Evolutionary conservation across 2,113 vertebrate genomes (phyloP).

Genomic region (Irena cyanogastra): DNA sequence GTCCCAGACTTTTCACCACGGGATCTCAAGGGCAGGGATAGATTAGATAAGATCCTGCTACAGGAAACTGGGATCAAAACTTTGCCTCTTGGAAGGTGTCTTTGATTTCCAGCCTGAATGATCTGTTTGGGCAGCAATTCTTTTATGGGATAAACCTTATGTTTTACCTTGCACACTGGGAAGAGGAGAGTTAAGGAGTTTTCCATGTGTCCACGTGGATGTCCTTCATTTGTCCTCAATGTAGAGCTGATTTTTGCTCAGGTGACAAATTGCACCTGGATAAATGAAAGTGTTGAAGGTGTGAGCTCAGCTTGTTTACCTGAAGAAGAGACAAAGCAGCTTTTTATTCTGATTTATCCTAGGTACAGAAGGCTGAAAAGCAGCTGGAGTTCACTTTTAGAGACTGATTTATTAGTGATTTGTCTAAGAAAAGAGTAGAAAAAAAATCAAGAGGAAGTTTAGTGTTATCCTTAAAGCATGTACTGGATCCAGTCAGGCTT

Average conservation of each 20-base stretch:
- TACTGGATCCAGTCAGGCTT: neutral
- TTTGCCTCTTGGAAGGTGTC: neutral
- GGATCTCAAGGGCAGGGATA: neutral
- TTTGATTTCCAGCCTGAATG: neutral
- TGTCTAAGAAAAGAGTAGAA: neutral
- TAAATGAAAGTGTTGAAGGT: neutral
- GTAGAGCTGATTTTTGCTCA: neutral
- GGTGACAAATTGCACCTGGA: neutral
- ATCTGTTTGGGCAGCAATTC: neutral
- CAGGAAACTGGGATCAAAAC: neutral
- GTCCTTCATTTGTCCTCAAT: neutral
- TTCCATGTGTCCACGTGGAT: rapidly evolving
- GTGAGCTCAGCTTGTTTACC: neutral
- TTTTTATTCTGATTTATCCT: neutral
- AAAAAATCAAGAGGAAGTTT: neutral
- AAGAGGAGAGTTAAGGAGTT: neutral
- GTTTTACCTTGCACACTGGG: neutral
- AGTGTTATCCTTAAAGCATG: neutral
- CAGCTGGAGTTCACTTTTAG: neutral
- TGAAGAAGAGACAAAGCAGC: neutral
- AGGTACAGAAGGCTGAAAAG: neutral
- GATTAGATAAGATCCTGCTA: neutral
- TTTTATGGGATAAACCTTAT: neutral
- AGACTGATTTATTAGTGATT: neutral
- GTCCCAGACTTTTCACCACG: neutral